Percentiles rank a stretch among this genome's conserved stretches.
phyloP scores from a whole-genome alignment of 1,140 invertebrate species.

The Polypedilum pembai region DNA sequence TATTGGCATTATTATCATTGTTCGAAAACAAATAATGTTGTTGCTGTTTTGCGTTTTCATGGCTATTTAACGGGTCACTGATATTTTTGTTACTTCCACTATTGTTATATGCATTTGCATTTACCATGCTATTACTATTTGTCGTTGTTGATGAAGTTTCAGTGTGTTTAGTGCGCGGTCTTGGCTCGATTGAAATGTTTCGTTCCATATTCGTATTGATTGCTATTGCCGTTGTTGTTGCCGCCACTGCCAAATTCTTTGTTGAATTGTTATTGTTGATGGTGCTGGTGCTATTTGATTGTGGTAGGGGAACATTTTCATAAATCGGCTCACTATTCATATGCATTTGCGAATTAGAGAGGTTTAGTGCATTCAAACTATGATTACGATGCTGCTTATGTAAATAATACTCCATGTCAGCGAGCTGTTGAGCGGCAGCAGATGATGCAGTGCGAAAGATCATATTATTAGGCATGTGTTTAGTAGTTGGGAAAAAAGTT shows the following conservation, averaged over 20 bases:
- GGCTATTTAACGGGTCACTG: constrained; percentile 11
- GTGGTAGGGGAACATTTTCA: constrained; percentile 63
- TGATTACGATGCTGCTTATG: constrained; percentile 13
- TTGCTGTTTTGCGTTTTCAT: not conserved
- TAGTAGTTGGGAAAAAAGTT: constrained; percentile 14
- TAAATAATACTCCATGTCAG: constrained; percentile 26
- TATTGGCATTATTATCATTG: constrained; percentile 19
- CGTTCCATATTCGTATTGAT: constrained; percentile 30
- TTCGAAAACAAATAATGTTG: not conserved
- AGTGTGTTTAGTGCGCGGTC: constrained; percentile 28
- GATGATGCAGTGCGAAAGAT: constrained; percentile 14
- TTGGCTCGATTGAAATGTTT: constrained; percentile 30
- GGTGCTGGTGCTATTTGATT: constrained; percentile 44
- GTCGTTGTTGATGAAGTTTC: constrained; percentile 40
- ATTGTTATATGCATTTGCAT: constrained; percentile 5
- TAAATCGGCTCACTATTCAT: constrained; percentile 59
- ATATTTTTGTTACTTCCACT: constrained; percentile 17
- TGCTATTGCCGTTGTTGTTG: constrained; percentile 37
- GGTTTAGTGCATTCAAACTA: constrained; percentile 13
- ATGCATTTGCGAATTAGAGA: constrained; percentile 8
- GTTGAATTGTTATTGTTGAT: constrained; percentile 28
- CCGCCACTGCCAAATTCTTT: constrained; percentile 34
- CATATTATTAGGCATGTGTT: constrained; percentile 20
- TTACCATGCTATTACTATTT: not conserved
- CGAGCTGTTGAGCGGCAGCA: not conserved